phyloP scores from a whole-genome alignment of 1,140 invertebrate species.

The Drosophila tropicalis region DNA sequence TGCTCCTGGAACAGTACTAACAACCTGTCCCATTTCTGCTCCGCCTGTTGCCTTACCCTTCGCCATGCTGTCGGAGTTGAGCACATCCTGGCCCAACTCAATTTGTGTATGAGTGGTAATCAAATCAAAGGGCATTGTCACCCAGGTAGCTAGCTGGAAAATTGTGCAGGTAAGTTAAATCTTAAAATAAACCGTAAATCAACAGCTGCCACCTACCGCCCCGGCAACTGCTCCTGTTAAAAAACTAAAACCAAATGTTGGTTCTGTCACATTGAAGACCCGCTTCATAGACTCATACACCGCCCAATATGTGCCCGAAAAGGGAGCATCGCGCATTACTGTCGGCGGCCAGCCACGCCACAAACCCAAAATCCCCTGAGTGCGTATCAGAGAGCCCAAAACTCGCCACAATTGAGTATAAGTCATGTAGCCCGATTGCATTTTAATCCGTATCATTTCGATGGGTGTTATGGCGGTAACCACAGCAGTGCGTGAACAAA shows the following conservation, averaged over 20 bases:
- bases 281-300: slow-evolving; percentile 95
- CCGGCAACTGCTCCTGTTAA: slow-evolving; percentile 93
- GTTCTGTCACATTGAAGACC: slow-evolving; percentile 85
- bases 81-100: slow-evolving; percentile 94
- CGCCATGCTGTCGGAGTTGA: slow-evolving; percentile 86
- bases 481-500: slow-evolving; percentile 91
- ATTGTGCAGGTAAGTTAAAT: background rate
- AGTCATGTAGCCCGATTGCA: slow-evolving; percentile 96
- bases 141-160: slow-evolving; percentile 91
- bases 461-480: slow-evolving; percentile 95
- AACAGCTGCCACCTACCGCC: slow-evolving; percentile 87
- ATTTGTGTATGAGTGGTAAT: slow-evolving; percentile 99
- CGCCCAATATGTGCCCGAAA: slow-evolving; percentile 98
- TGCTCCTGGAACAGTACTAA: too few relatives aligned
- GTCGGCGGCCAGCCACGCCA: slow-evolving; percentile 96
- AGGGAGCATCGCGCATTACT: slow-evolving; percentile 97
- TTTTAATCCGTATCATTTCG: slow-evolving; percentile 98
- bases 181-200: background rate
- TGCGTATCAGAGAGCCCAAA: slow-evolving; percentile 86
- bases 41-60: background rate
- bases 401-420: slow-evolving; percentile 88
- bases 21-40: background rate
- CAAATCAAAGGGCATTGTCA: slow-evolving; percentile 99
- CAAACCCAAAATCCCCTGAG: slow-evolving; percentile 90
- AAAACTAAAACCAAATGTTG: slow-evolving; percentile 92